Evolutionary conservation across 2,113 vertebrate genomes (phyloP).

Genomic region (Martes martes): DNA sequence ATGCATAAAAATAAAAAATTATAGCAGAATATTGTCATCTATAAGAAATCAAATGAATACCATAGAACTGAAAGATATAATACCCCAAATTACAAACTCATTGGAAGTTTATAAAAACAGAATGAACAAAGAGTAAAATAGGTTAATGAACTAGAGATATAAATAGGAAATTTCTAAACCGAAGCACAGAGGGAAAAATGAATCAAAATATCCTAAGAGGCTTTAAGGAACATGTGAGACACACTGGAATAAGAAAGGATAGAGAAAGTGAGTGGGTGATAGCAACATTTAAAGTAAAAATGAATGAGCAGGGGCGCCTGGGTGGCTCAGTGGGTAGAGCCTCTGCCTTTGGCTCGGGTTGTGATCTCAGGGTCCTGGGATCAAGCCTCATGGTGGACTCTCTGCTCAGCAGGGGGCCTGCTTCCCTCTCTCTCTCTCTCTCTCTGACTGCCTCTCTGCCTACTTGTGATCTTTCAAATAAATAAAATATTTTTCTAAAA

Average conservation of each 20-base stretch:
- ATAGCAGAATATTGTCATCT: background rate
- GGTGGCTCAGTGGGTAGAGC: too few relatives aligned
- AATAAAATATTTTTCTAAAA: too few relatives aligned
- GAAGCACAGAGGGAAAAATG: background rate
- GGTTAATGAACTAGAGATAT: background rate
- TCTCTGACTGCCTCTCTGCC: too few relatives aligned
- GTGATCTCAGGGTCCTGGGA: too few relatives aligned
- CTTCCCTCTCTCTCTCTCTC: too few relatives aligned
- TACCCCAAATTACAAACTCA: background rate
- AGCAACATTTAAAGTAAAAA: background rate
- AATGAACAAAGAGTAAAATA: background rate
- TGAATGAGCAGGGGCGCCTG: too few relatives aligned
- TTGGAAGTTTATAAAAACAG: background rate
- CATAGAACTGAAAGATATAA: background rate
- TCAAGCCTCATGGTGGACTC: too few relatives aligned
- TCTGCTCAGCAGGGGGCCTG: too few relatives aligned
- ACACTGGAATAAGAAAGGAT: background rate
- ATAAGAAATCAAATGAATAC: background rate
- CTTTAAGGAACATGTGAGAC: background rate
- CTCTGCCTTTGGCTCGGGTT: too few relatives aligned
- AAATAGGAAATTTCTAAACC: background rate
- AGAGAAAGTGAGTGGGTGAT: background rate
- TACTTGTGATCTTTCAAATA: too few relatives aligned
- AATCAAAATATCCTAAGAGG: background rate
- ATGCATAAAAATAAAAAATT: background rate